These are phyloP conservation scores for Lycaon pictus DNA, from an alignment of 2,113 vertebrate genomes.

Conservation along the genomic window DNA sequence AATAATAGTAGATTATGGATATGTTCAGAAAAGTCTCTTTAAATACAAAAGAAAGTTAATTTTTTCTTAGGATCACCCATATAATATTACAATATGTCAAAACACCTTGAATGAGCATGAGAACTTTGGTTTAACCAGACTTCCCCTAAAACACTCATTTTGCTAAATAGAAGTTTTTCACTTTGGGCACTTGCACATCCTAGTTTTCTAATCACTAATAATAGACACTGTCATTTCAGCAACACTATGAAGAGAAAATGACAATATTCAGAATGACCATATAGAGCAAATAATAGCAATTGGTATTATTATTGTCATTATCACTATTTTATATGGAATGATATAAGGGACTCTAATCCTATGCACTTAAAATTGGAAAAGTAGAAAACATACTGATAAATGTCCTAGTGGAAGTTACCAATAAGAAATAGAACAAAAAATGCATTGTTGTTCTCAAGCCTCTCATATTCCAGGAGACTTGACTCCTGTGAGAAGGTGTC, in stretches of 20 bases:
- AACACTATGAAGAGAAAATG: neutral
- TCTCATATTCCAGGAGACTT: neutral
- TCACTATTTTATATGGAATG: neutral
- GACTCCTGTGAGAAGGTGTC: neutral
- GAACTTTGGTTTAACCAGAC: neutral
- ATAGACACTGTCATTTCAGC: neutral
- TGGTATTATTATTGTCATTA: neutral
- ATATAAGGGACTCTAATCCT: neutral
- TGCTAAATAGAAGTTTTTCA: neutral
- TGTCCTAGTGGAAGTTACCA: neutral
- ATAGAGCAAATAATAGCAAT: neutral
- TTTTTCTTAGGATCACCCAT: neutral
- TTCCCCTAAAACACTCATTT: neutral
- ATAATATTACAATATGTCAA: neutral
- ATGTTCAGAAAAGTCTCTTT: neutral
- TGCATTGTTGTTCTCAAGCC: neutral
- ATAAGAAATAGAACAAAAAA: neutral
- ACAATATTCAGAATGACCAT: neutral
- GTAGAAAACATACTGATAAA: neutral
- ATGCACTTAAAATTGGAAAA: neutral
- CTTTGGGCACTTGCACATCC: neutral
- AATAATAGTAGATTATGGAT: neutral
- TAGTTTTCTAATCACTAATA: neutral
- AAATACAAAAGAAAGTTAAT: neutral
- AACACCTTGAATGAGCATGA: neutral